These are phyloP conservation scores for Sesia bembeciformis DNA, from an alignment of 2,888 invertebrate species.

Conservation along the genomic window DNA sequence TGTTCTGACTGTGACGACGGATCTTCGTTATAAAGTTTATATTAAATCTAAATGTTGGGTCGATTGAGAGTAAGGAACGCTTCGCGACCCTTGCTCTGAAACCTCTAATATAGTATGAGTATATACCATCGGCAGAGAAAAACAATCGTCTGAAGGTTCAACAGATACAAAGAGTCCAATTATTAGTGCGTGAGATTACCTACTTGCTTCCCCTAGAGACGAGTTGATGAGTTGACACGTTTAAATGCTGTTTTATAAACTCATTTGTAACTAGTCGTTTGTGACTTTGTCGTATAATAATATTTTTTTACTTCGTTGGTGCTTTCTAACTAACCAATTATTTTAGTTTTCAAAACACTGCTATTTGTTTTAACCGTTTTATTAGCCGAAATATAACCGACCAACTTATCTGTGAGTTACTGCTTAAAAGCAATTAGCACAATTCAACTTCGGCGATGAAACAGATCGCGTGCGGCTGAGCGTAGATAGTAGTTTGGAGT, in stretches of 20 bases:
- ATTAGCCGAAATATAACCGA: background rate
- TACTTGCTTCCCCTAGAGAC: no score
- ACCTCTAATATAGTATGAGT: no score
- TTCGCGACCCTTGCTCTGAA: no score
- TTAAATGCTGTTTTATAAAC: no score
- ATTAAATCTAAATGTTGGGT: conserved; percentile 38
- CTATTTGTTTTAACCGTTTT: background rate
- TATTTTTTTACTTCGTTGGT: no score
- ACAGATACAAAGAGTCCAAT: no score
- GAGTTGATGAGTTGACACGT: no score
- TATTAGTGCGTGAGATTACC: no score
- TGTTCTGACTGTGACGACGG: conserved; percentile 29
- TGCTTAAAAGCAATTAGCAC: conserved; percentile 53
- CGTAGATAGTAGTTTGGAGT: conserved; percentile 69
- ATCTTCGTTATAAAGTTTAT: conserved; percentile 43
- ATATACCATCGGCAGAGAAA: no score
- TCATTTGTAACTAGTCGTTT: no score
- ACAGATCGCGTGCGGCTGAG: conserved; percentile 61
- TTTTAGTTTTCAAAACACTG: background rate
- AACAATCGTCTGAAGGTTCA: no score
- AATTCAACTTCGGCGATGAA: conserved; percentile 54
- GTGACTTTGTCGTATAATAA: no score
- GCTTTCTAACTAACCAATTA: background rate
- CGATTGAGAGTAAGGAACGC: conserved; percentile 1
- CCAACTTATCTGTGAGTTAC: conserved; percentile 5